A percentile compares a stretch with the other conserved stretches of the same genome.
phyloP scores from a whole-genome alignment of 2,797 vertebrate species.

The Heliangelus exortis region DNA sequence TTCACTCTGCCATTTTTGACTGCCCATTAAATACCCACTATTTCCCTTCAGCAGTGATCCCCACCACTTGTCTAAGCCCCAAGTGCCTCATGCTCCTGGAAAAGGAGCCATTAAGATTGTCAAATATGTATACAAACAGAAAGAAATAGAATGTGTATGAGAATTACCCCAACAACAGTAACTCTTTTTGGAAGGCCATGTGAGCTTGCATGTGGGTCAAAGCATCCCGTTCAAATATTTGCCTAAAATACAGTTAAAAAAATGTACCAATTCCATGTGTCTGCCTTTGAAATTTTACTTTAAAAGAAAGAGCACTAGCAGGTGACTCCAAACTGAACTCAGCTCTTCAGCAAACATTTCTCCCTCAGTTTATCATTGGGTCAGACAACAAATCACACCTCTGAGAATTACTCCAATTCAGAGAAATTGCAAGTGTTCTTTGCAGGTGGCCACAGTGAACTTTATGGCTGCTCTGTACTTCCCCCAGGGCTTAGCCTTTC shows the following conservation, averaged over 20 bases:
- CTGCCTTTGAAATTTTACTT: background rate
- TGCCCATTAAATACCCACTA: rapidly evolving
- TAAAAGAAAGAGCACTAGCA: background rate
- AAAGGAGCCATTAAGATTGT: background rate
- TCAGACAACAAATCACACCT: background rate
- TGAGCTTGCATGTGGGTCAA: background rate
- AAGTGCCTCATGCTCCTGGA: background rate
- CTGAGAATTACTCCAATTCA: background rate
- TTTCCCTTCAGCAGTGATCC: background rate
- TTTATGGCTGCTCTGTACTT: background rate
- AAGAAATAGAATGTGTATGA: background rate
- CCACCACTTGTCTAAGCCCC: background rate
- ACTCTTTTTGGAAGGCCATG: background rate
- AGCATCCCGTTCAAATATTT: background rate
- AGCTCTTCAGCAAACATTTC: background rate
- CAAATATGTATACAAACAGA: rapidly evolving
- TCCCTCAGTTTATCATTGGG: background rate
- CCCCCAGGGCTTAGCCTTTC: background rate
- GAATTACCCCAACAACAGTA: rapidly evolving
- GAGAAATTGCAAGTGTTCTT: background rate
- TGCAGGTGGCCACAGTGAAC: background rate
- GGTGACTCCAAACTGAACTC: background rate
- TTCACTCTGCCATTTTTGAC: background rate
- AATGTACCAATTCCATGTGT: background rate
- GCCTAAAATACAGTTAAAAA: background rate